Base-by-base conservation (phyloP, 2,113 vertebrate genomes). In the Balaeniceps rex region DNA sequence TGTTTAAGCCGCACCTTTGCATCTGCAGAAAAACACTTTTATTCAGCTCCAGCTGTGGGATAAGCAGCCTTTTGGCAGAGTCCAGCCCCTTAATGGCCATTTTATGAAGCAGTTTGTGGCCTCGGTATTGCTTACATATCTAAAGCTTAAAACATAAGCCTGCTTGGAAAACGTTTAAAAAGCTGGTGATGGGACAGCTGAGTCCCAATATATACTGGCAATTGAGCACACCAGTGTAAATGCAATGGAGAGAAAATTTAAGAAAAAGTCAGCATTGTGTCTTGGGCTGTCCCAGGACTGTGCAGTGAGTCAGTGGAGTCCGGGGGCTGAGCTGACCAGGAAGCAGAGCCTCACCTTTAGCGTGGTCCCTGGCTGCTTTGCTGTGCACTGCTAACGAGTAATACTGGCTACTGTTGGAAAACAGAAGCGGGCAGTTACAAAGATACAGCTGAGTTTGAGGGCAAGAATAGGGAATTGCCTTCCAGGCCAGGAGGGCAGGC, bases 351-450 rank as follows among this genome's bases (percentile, higher is more conserved):
- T 57, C 29, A 1, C 15, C 31, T 33, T 9, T 17, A 44, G 25
- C 12, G 0, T 2, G 28, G 34, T 11, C 19, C 28, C 19, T 28
- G 70, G 23, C 33, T 19, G n/a, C 52, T 58, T 26, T 24, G 33
- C 42, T 19, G 9, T 12, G 33, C 7, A 0, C 25, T 22, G 23
- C n/a, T 34, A 4, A 3, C 4, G 61, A 11, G 26, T 3, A 3
- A 1, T 8, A 2, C 1, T 5, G 33, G 10, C 9, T 34, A 5
- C n/a, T 16, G 23, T 12, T 19, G 83, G 52, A 7, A 54, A 34
- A 25, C 16, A 17, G 29, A 51, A 64, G 52, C 2, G 4, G 34
- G 14, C 22, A 9, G 49, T 11, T 52, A 13, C 3, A 15, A 9
- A 28, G n/a, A 21, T 9, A 5, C 4, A 16, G 31, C n/a, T 5